Conservation (phyloP, 2,113 vertebrate genomes). For the Tetraodon nigroviridis region DNA sequence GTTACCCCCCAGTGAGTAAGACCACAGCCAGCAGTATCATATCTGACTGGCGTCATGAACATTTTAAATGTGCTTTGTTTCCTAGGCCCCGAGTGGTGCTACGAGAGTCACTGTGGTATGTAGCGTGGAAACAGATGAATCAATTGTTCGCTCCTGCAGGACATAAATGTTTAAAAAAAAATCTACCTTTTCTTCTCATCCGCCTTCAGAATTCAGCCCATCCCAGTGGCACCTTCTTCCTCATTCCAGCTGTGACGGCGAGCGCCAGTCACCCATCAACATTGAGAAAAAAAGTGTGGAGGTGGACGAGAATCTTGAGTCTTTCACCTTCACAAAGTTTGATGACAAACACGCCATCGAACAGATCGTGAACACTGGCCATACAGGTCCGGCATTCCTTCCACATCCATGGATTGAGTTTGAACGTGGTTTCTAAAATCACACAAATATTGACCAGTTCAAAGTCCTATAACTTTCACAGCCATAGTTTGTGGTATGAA, state of each 20-base stretch:
- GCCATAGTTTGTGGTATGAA: too few species aligned
- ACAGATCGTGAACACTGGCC: constrained; percentile 55
- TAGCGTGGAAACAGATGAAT: not conserved
- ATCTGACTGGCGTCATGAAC: not conserved
- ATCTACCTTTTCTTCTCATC: not conserved
- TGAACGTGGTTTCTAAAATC: too few species aligned
- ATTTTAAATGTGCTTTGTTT: not conserved
- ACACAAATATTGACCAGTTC: too few species aligned
- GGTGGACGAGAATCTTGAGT: constrained; percentile 1
- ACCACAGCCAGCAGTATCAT: not conserved
- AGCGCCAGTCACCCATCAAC: constrained; percentile 59
- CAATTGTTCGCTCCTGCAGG: not conserved
- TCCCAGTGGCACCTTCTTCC: constrained; percentile 31
- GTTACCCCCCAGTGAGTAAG: constrained; percentile 31
- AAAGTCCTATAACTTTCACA: too few species aligned
- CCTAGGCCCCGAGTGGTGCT: constrained; percentile 55
- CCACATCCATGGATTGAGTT: not conserved
- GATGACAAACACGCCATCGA: constrained; percentile 44
- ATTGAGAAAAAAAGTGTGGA: constrained; percentile 9
- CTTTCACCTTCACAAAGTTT: constrained; percentile 46
- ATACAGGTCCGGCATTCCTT: constrained; percentile 47
- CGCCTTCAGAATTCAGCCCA: constrained; percentile 11
- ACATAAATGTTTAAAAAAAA: too few species aligned
- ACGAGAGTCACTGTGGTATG: constrained; percentile 56
- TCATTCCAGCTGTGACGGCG: constrained; percentile 13